Evolutionary conservation across 1,140 invertebrate genomes (phyloP), one percentile per base, ranked within the genome.

Genomic region (Dufourea novaeangliae): DNA sequence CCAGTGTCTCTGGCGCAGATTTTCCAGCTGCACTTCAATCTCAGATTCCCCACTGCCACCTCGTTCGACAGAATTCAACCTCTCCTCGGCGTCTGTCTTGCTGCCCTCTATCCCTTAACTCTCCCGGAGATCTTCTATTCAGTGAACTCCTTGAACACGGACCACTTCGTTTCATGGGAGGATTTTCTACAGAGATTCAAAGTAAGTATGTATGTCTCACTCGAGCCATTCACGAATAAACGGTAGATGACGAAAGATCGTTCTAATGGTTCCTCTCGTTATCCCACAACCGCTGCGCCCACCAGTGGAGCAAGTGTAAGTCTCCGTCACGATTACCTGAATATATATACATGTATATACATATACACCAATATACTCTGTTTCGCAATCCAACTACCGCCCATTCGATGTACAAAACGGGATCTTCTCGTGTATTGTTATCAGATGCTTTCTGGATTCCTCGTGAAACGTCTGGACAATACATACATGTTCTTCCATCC

Each of bases 401-500:
- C 14, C 12, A 63, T 52, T 78, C 41, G 61, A 57, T 52, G 32
- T 50, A 52, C 29, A 44, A 79, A 22, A 17, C 1, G 54, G 27
- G 5, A 20, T 32, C 5, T n/a, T n/a, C n/a, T 6, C 1, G 5
- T 57, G 50, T 66, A 44, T 57, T 86, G 64, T 61, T 79, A 79
- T 90, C 83, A 95, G 93, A 93, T 95, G 73, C 94, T 98, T 14
- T 95, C 95, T 66, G 97, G 96, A 63, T 97, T 98, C 86, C 93
- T 99, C 2, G 96, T 98, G 67, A 97, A 97, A 88, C 94, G 98
- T 56, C 93, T 96, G 69, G 98, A 99, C 91, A 96, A 97, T 87
- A 98, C 97, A 0, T 98, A 97, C 91, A 98, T 98, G 97, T 98
- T 98, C 90, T 98, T 98, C 90, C 98, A 99, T 91, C 97, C 98